Conservation (phyloP, 2,113 vertebrate species). For the Pandion haliaetus region DNA sequence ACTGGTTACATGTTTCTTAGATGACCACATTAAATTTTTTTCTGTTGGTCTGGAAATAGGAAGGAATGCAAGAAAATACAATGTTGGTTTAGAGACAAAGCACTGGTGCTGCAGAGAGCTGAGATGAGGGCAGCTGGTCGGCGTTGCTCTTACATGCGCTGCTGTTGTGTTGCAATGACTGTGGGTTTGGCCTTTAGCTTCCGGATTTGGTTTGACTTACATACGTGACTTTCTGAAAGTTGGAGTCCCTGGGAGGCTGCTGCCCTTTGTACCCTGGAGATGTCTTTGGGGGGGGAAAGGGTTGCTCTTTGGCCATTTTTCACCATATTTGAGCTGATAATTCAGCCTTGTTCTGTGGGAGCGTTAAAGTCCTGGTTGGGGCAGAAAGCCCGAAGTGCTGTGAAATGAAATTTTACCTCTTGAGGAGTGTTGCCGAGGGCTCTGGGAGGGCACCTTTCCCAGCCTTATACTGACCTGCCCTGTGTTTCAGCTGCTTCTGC, state of each 20-base stretch:
- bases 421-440: neutral
- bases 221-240: neutral
- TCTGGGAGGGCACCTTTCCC: neutral
- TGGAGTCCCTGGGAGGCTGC: neutral
- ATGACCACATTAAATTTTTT: neutral
- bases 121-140: neutral
- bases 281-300: neutral
- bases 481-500: rapidly evolving
- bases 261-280: neutral
- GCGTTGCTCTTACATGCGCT: rapidly evolving
- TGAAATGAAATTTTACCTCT: neutral
- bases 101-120: neutral
- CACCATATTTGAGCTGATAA: neutral
- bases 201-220: neutral
- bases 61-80: neutral
- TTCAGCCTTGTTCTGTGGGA: neutral
- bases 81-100: neutral
- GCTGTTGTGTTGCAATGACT: neutral
- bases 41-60: neutral
- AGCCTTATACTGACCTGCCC: neutral
- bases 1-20: rapidly evolving
- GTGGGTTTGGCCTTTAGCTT: neutral
- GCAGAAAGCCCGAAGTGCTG: neutral
- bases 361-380: neutral
- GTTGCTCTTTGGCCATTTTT: neutral